Percentiles rank a stretch among this genome's conserved stretches.
phyloP scores from a whole-genome alignment of 2,888 invertebrate species.

The Dasypolia templi region DNA sequence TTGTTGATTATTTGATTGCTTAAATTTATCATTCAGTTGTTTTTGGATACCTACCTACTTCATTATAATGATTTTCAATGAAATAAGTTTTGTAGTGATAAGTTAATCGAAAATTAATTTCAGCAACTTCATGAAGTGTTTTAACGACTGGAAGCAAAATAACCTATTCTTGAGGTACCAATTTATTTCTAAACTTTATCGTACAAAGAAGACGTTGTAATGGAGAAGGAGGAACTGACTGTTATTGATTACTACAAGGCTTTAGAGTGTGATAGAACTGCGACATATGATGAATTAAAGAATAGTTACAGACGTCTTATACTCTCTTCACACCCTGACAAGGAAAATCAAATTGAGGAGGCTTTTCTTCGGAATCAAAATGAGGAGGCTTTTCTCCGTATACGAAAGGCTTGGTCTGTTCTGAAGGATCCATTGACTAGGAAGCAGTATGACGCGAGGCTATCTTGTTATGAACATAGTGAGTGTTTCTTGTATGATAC shows the following conservation, averaged over 20 bases:
- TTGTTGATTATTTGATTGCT: background rate
- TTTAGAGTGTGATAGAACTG: conserved; percentile 88
- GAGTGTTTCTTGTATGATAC: conserved; percentile 91
- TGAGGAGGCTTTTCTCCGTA: conserved; percentile 78
- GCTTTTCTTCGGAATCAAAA: conserved; percentile 71
- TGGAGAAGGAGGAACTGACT: conserved; percentile 60
- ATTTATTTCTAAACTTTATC: background rate
- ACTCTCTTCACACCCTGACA: conserved; percentile 92
- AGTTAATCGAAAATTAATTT: conserved; percentile 3
- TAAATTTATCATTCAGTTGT: background rate
- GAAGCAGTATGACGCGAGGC: conserved; percentile 92
- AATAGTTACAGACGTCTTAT: conserved; percentile 91
- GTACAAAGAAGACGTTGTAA: conserved; percentile 29
- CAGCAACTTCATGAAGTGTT: conserved; percentile 1
- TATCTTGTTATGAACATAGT: conserved; percentile 90
- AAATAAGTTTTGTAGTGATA: background rate
- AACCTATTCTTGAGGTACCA: conserved; percentile 36
- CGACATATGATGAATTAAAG: conserved; percentile 91
- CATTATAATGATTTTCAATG: too few relatives aligned
- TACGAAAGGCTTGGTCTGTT: conserved; percentile 94
- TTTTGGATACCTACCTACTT: background rate
- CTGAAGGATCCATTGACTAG: conserved; percentile 91
- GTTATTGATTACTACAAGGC: conserved; percentile 89
- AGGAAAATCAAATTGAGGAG: conserved; percentile 77
- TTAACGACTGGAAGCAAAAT: conserved; percentile 8